Percentiles rank a stretch among this genome's conserved stretches.
These are phyloP conservation scores for Encarsia formosa DNA, from an alignment of 2,888 invertebrate species.

Conservation along the genomic window DNA sequence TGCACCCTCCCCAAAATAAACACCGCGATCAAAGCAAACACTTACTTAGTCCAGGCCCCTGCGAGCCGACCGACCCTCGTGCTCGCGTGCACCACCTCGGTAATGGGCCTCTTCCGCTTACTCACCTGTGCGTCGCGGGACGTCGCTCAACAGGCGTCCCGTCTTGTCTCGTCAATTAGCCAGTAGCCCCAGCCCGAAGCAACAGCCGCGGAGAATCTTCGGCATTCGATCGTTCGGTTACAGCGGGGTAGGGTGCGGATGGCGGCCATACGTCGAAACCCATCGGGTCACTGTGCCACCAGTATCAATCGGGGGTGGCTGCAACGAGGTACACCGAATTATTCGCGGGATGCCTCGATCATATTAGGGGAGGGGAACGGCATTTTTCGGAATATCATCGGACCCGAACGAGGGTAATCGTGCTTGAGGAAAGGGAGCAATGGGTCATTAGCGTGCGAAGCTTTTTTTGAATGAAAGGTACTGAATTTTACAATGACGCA, in stretches of 20 bases:
- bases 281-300: slow-evolving; percentile 45
- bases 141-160: slow-evolving; percentile 26
- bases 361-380: no score
- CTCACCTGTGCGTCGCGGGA: slow-evolving; percentile 8
- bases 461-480: no score
- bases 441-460: no score
- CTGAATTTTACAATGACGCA: no score
- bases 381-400: no score
- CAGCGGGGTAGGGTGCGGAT: slow-evolving; percentile 30
- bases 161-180: background rate
- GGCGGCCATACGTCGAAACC: background rate
- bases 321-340: background rate
- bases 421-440: no score
- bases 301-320: slow-evolving; percentile 22
- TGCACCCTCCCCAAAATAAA: no score
- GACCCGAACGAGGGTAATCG: no score
- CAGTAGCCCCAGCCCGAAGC: background rate
- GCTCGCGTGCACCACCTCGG: background rate
- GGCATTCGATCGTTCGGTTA: slow-evolving; percentile 48
- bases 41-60: no score
- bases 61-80: background rate
- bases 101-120: background rate
- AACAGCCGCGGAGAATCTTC: slow-evolving; percentile 44
- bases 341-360: no score
- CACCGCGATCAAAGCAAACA: no score